Conservation (phyloP, 2,888 invertebrate species). For the Therioaphis trifolii region DNA sequence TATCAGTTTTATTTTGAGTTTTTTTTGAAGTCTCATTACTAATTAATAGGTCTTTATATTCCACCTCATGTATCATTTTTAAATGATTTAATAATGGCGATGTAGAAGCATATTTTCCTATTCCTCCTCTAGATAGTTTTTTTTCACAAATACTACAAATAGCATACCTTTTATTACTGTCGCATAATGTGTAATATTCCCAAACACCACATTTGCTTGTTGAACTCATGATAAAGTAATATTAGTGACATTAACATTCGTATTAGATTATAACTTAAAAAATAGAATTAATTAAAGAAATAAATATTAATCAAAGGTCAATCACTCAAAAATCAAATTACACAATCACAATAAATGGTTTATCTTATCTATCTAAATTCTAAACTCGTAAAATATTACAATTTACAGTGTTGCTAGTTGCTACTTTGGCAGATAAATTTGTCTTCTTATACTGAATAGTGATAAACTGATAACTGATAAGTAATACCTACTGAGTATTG, state of each 20-base stretch:
- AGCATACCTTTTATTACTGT: not conserved
- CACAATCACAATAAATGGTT: not conserved
- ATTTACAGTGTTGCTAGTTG: no score
- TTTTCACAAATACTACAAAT: not conserved
- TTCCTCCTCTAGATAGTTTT: conserved; percentile 18
- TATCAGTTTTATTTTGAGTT: not conserved
- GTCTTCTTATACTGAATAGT: no score
- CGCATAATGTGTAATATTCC: not conserved
- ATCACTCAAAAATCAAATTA: not conserved
- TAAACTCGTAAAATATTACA: no score
- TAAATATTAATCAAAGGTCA: conserved; percentile 10
- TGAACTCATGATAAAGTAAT: conserved; percentile 22
- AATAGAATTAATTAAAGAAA: conserved; percentile 14
- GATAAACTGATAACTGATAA: conserved; percentile 5
- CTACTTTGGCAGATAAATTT: no score
- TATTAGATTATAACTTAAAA: conserved; percentile 5
- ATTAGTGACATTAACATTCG: conserved; percentile 14
- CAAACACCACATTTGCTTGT: not conserved
- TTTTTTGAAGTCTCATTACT: not conserved
- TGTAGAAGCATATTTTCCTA: not conserved
- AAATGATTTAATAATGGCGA: not conserved
- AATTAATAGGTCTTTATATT: conserved; percentile 9
- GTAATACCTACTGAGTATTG: conserved; percentile 15
- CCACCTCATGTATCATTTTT: conserved; percentile 7
- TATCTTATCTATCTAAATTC: no score